Base-by-base conservation (phyloP, 1,140 invertebrate species). In the Tribolium madens region DNA sequence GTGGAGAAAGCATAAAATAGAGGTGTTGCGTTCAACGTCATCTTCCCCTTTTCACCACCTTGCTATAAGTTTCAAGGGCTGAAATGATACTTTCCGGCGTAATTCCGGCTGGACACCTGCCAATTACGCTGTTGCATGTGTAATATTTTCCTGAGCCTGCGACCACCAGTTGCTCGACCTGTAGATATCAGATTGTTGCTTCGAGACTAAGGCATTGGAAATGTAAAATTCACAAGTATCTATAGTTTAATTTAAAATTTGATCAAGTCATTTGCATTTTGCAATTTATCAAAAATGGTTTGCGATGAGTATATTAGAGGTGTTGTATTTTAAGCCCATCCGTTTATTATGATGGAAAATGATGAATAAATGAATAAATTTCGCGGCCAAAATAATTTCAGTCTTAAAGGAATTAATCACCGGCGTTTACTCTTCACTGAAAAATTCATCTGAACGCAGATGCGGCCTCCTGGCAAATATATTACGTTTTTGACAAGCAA, bases 51-150 rank as follows among this genome's bases (percentile, higher is more conserved):
- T 70, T 47, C 31, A 26, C 42, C 64, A 42, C 12, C 64, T 26
- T 70, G 1, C 31, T 46, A 33, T 69, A 21, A 21, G 18, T 21
- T 21, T 21, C 18, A 3, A 26, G 21, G 21, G 21, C 21, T 3
- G 6, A 26, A 26, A 14, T 70, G 13, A 69, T 69, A 70, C 69
- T 76, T 76, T 76, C 75, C 46, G 31, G 31, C 7, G 47, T 46
- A 73, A 26, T 26, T 26, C 21, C 21, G 36, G 57, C 80, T 84
- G 84, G 84, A 83, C 81, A 84, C 80, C 81, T 84, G 84, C 84
- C 84, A 84, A 84, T 84, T 84, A 84, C 77, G 48, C 79, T 83
- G 81, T 82, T 84, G 83, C 84, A 83, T 84, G 82, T 80, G 83
- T 83, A 80, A 83, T 81, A 82, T 83, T 83, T 82, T 82, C 79